Percentiles rank a stretch among this genome's conserved stretches.
Conservation (phyloP, 2,888 invertebrate genomes). For the Conops quadrifasciatus region DNA sequence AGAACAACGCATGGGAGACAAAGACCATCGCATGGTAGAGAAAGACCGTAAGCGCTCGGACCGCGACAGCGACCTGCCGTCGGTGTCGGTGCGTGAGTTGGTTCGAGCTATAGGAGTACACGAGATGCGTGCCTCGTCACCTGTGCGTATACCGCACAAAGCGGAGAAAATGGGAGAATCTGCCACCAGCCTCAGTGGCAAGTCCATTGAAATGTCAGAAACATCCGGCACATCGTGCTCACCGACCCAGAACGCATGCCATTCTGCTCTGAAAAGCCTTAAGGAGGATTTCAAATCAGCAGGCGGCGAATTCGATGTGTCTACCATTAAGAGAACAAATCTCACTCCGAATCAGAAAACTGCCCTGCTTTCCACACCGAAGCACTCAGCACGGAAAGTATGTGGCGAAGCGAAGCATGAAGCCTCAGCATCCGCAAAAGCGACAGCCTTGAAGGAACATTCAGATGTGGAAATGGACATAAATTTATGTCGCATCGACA, state of each 20-base stretch:
- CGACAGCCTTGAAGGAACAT: slow-evolving; percentile 41
- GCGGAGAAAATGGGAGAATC: slow-evolving; percentile 55
- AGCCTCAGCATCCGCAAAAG: slow-evolving; percentile 22
- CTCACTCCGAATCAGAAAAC: slow-evolving; percentile 64
- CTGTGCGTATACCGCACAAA: slow-evolving; percentile 70
- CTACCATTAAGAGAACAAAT: slow-evolving; percentile 64
- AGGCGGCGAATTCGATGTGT: slow-evolving; percentile 51
- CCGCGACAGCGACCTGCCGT: slow-evolving; percentile 61
- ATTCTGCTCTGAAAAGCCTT: slow-evolving; percentile 65
- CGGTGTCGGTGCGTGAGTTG: slow-evolving; percentile 74
- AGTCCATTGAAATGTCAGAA: slow-evolving; percentile 66
- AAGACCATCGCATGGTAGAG: too few species aligned
- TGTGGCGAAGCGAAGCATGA: background rate
- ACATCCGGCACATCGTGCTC: slow-evolving; percentile 72
- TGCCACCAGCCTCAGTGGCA: slow-evolving; percentile 46
- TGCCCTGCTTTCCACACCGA: slow-evolving; percentile 62
- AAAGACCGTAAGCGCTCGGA: slow-evolving; percentile 53
- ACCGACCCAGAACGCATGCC: slow-evolving; percentile 71
- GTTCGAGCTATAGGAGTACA: slow-evolving; percentile 74
- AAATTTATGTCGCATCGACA: slow-evolving; percentile 55
- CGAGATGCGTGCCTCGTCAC: slow-evolving; percentile 75
- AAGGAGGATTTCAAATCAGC: slow-evolving; percentile 44
- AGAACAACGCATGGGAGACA: slow-evolving; percentile 42
- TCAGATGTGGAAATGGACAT: slow-evolving; percentile 59
- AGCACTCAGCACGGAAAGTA: slow-evolving; percentile 54